Percentiles rank a stretch among this genome's conserved stretches.
Evolutionary conservation across 1,140 invertebrate species (phyloP).

Genomic region (Pissodes strobi): DNA sequence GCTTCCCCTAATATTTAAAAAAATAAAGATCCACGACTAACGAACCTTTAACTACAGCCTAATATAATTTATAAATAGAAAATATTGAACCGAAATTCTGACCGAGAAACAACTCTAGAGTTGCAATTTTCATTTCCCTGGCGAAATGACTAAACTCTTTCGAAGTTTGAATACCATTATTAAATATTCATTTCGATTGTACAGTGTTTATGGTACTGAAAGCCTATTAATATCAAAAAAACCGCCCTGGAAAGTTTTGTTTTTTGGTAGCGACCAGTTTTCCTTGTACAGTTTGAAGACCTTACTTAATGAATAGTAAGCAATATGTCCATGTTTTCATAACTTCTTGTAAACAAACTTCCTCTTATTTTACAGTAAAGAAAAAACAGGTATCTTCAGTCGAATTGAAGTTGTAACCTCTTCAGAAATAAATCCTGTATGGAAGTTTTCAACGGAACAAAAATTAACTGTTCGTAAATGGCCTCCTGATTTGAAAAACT

Average conservation of each 20-base stretch:
- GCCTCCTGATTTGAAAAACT: conserved; percentile 56
- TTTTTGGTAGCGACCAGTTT: conserved; percentile 73
- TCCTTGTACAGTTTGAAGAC: conserved; percentile 65
- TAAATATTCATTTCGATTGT: background rate
- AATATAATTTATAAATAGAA: too few relatives aligned
- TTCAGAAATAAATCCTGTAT: conserved; percentile 58
- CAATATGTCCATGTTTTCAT: too few relatives aligned
- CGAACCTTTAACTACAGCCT: too few relatives aligned
- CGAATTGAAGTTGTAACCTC: conserved; percentile 64
- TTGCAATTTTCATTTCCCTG: too few relatives aligned
- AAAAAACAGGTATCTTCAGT: background rate
- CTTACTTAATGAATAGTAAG: conserved; percentile 60
- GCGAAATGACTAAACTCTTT: background rate
- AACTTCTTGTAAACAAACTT: too few relatives aligned
- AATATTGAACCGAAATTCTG: too few relatives aligned
- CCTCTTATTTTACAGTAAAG: conserved; percentile 12
- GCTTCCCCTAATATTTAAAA: too few relatives aligned
- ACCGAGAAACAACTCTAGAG: too few relatives aligned
- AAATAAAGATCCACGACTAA: too few relatives aligned
- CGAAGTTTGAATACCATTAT: background rate
- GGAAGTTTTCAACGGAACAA: conserved; percentile 59
- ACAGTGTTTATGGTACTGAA: background rate
- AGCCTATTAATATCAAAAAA: conserved; percentile 25
- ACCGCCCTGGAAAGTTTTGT: conserved; percentile 63
- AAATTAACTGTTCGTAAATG: conserved; percentile 61